Conservation (phyloP, 2,888 invertebrate genomes). For the Podabrus alpinus region DNA sequence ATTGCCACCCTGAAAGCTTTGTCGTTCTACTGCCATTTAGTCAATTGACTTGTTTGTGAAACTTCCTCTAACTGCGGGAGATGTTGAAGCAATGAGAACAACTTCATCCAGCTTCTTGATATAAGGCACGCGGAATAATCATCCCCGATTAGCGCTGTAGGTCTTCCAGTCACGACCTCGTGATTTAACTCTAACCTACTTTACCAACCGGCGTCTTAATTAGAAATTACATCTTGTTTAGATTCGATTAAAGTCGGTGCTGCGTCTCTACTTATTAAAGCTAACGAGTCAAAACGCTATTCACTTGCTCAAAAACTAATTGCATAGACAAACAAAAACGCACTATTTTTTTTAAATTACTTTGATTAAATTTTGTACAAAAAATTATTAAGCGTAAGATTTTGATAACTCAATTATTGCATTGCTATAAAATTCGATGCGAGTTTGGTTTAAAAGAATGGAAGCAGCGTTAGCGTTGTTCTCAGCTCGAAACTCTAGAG, state of each 20-base stretch:
- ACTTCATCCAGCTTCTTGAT: slow-evolving; percentile 21
- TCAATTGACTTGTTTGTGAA: slow-evolving; percentile 34
- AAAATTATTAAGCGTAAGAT: no score
- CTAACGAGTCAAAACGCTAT: slow-evolving; percentile 38
- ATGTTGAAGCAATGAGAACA: slow-evolving; percentile 12
- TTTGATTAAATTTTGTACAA: not conserved
- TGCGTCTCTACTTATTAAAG: slow-evolving; percentile 36
- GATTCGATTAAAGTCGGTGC: slow-evolving; percentile 43
- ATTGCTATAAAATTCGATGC: not conserved
- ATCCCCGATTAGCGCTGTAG: slow-evolving; percentile 28
- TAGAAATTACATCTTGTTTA: slow-evolving; percentile 43
- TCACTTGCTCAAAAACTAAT: slow-evolving; percentile 10
- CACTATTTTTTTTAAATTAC: not conserved
- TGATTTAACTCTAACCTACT: slow-evolving; percentile 25
- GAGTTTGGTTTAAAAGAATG: slow-evolving; percentile 12
- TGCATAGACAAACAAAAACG: not conserved
- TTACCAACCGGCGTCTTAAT: slow-evolving; percentile 39
- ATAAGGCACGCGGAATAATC: slow-evolving; percentile 16
- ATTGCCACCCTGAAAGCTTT: slow-evolving; percentile 16
- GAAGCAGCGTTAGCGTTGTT: slow-evolving; percentile 18
- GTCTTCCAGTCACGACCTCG: slow-evolving; percentile 24
- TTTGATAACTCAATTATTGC: no score
- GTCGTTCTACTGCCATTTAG: slow-evolving; percentile 31
- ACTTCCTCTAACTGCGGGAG: slow-evolving; percentile 6
- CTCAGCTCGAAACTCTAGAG: slow-evolving; percentile 44